A percentile compares a stretch with the other conserved stretches of the same genome.
Conservation (phyloP, 1,140 invertebrate genomes). For the Harlomillsia oculata region DNA sequence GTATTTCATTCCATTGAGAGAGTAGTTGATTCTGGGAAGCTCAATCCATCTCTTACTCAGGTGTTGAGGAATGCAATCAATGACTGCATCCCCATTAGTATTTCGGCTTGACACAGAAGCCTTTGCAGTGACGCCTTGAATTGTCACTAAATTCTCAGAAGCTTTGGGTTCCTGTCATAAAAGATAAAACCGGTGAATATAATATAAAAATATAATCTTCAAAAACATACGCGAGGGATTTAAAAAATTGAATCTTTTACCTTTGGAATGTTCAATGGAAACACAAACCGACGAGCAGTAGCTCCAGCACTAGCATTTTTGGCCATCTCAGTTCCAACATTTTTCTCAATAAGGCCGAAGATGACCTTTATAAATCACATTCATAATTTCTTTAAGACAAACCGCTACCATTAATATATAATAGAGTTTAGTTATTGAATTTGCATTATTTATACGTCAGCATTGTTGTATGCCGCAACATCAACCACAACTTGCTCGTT, state of each 20-base stretch:
- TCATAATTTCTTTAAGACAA: too few species aligned
- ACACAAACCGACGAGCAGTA: constrained; percentile 20
- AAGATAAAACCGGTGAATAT: not conserved
- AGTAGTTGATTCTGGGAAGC: constrained; percentile 42
- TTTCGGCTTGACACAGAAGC: not conserved
- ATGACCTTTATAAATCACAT: too few species aligned
- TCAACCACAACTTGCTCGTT: constrained; percentile 40
- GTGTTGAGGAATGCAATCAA: constrained; percentile 24
- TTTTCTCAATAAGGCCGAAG: too few species aligned
- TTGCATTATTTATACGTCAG: constrained; percentile 20
- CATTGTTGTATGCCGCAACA: constrained; percentile 34
- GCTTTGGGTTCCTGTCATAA: not conserved
- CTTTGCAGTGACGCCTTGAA: constrained; percentile 17
- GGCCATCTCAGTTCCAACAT: too few species aligned
- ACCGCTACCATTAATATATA: too few species aligned
- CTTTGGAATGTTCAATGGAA: constrained; percentile 22
- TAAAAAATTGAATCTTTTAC: not conserved
- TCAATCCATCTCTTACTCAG: constrained; percentile 33
- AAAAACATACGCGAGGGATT: not conserved
- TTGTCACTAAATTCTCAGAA: constrained; percentile 23
- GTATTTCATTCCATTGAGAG: constrained; percentile 40
- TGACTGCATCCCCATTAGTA: not conserved
- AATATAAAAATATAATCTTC: not conserved
- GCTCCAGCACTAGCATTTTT: constrained; percentile 2
- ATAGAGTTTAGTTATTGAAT: too few species aligned